Evolutionary conservation across 1,140 invertebrate genomes (phyloP).

Genomic region (Orchesella cincta): DNA sequence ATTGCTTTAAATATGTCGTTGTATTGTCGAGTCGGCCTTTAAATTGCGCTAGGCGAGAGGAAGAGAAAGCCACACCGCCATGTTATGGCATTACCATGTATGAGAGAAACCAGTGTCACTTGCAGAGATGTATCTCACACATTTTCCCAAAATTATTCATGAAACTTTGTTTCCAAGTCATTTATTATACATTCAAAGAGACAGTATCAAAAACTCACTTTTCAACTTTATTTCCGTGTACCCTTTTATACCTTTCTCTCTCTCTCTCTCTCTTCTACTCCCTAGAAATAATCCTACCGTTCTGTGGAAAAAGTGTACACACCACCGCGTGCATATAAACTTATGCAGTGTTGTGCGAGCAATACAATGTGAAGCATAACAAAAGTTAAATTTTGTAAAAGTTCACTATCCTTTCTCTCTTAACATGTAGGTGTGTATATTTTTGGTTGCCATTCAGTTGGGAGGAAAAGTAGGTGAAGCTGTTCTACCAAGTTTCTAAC

Average conservation of each 20-base stretch:
- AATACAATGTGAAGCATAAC: too few species aligned
- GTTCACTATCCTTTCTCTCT: constrained; percentile 16
- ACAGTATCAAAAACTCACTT: constrained; percentile 22
- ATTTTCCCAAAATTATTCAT: constrained; percentile 15
- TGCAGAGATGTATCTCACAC: background rate
- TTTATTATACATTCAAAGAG: constrained; percentile 30
- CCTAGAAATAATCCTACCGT: too few species aligned
- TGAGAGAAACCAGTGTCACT: background rate
- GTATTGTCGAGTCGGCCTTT: too few species aligned
- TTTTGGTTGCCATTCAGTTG: too few species aligned
- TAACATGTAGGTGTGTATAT: too few species aligned
- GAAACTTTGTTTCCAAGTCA: constrained; percentile 24
- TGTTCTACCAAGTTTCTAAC: background rate
- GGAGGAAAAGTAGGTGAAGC: too few species aligned
- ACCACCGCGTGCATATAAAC: background rate
- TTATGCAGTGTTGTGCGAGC: background rate
- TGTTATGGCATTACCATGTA: too few species aligned
- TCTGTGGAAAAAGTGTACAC: background rate
- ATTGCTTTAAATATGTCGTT: too few species aligned
- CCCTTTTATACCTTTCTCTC: too few species aligned
- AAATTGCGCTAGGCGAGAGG: too few species aligned
- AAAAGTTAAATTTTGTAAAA: too few species aligned
- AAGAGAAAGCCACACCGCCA: background rate
- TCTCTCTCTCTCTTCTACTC: too few species aligned
- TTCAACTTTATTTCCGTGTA: constrained; percentile 17